A percentile compares a stretch with the other conserved stretches of the same genome.
Conservation (phyloP, 2,113 vertebrate species). For the Morphnarchus princeps region DNA sequence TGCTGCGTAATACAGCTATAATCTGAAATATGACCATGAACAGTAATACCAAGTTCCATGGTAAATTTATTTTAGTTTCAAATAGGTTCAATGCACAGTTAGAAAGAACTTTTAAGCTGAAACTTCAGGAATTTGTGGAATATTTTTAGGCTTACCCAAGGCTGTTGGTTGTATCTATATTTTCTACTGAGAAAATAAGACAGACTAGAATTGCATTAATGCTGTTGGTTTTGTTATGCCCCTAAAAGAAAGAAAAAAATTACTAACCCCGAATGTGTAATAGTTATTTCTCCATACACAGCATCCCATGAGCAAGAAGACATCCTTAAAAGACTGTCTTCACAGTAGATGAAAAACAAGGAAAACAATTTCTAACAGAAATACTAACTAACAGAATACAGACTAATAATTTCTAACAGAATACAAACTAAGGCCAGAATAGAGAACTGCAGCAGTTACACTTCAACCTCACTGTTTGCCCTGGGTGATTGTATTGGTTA, state of each 20-base stretch:
- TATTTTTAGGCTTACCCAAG: background rate
- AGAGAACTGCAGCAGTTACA: background rate
- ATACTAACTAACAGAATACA: background rate
- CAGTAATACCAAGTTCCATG: background rate
- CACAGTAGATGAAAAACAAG: background rate
- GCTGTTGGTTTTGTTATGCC: background rate
- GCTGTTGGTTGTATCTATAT: background rate
- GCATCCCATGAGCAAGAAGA: background rate
- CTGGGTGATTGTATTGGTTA: background rate
- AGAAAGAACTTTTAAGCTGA: background rate
- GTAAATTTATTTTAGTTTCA: background rate
- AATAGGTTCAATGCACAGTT: background rate
- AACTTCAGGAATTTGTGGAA: background rate
- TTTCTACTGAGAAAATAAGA: background rate
- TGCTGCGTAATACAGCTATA: background rate
- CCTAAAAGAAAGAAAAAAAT: background rate
- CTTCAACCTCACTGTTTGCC: background rate
- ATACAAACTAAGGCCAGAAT: background rate
- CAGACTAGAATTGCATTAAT: background rate
- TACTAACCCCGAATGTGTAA: background rate
- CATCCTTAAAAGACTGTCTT: background rate
- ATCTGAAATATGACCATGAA: background rate
- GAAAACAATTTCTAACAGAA: background rate
- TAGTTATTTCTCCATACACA: background rate
- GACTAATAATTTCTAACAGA: background rate